A percentile compares a stretch with the other conserved stretches of the same genome.
These are phyloP conservation scores for Pseudomyrmex sp. DNA, from an alignment of 1,140 invertebrate species.

Conservation along the genomic window DNA sequence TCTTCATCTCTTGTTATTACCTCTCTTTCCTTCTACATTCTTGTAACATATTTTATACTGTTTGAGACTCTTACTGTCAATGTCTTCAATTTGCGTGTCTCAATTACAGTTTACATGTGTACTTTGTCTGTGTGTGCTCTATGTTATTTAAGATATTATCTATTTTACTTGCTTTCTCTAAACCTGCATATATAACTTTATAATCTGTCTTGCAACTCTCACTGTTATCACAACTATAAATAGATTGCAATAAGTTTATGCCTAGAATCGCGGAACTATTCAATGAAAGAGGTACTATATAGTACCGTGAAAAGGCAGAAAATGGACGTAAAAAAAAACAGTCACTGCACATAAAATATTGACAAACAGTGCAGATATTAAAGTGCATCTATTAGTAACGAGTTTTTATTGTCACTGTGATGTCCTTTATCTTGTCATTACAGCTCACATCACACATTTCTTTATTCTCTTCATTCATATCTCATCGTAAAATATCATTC, in stretches of 20 bases:
- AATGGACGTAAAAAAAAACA: background rate
- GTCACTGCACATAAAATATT: background rate
- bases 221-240: background rate
- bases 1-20: slow-evolving; percentile 22
- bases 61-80: background rate
- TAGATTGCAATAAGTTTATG: too few species aligned
- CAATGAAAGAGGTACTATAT: background rate
- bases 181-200: background rate
- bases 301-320: background rate
- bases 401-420: background rate
- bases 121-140: background rate
- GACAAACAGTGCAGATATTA: background rate
- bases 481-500: slow-evolving; percentile 47
- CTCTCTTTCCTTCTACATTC: background rate
- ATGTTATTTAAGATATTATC: slow-evolving; percentile 3
- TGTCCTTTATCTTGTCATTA: slow-evolving; percentile 23
- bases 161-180: background rate
- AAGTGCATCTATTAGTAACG: background rate
- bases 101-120: background rate
- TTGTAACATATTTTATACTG: slow-evolving; percentile 15
- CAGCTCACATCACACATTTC: background rate
- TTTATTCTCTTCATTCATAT: slow-evolving; percentile 7
- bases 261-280: background rate
- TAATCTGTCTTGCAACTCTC: background rate
- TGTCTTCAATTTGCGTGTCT: slow-evolving; percentile 2